phyloP scores from a whole-genome alignment of 2,888 invertebrate species.

The Enoplolaimus lenunculus region DNA sequence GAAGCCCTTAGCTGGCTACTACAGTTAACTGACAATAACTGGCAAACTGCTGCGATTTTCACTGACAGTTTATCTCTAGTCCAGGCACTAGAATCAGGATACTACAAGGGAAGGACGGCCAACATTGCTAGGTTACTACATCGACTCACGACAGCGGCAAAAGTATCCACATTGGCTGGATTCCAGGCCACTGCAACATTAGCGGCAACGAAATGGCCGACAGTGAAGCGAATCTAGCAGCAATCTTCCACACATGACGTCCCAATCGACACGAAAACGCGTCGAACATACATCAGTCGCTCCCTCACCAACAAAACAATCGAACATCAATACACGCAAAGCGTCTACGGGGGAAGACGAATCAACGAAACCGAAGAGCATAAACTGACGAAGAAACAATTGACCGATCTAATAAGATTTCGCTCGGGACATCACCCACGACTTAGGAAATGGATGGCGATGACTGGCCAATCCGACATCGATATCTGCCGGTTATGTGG shows the following conservation, averaged over 20 bases:
- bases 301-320: background rate
- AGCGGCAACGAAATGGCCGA: background rate
- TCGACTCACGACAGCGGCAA: background rate
- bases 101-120: background rate
- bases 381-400: background rate
- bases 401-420: background rate
- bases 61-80: background rate
- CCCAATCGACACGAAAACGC: background rate
- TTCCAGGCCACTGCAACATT: background rate
- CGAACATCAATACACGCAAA: background rate
- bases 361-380: background rate
- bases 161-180: background rate
- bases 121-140: background rate
- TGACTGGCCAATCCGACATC: no score
- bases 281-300: background rate
- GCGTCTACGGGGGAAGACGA: background rate
- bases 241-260: background rate
- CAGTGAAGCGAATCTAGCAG: background rate
- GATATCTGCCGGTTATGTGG: no score
- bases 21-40: background rate
- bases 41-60: background rate
- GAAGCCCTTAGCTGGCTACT: background rate
- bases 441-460: slow-evolving; percentile 2
- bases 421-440: background rate
- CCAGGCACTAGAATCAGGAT: background rate